These are phyloP conservation scores for Ennomos quercinarius DNA, from an alignment of 2,888 invertebrate species.

Conservation along the genomic window DNA sequence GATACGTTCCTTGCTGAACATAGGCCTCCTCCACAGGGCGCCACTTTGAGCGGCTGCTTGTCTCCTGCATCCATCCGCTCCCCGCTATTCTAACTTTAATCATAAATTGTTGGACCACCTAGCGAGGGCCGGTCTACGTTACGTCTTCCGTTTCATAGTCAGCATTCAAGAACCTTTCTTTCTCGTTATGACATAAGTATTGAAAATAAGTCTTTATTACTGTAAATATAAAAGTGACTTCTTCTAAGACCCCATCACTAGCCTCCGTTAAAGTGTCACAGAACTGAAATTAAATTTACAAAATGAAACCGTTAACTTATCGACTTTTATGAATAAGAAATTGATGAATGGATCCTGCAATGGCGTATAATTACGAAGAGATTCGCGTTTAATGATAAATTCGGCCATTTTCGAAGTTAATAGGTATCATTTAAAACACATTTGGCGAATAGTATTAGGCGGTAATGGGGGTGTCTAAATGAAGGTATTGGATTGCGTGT, in stretches of 20 bases:
- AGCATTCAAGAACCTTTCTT: too few relatives aligned
- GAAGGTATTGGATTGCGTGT: constrained; percentile 31
- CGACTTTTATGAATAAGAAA: constrained; percentile 72
- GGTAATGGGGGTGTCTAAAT: constrained; percentile 33
- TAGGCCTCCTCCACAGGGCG: too few relatives aligned
- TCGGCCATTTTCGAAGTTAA: constrained; percentile 34
- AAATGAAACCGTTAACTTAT: constrained; percentile 77
- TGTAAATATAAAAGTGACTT: neutral
- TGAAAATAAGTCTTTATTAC: too few relatives aligned
- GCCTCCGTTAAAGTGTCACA: constrained; percentile 52
- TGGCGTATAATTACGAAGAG: constrained; percentile 52
- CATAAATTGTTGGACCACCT: too few relatives aligned
- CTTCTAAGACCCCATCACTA: constrained; percentile 45
- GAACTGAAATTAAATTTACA: constrained; percentile 73
- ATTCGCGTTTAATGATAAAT: constrained; percentile 40
- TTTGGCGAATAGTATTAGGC: constrained; percentile 39
- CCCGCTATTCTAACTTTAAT: too few relatives aligned
- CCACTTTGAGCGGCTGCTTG: too few relatives aligned
- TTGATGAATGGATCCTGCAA: constrained; percentile 71
- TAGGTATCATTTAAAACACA: constrained; percentile 44
- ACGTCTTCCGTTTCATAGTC: too few relatives aligned
- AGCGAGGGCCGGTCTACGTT: too few relatives aligned
- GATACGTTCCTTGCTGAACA: too few relatives aligned
- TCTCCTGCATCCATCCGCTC: too few relatives aligned
- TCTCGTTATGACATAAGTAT: too few relatives aligned